Evolutionary conservation across 2,888 invertebrate genomes (phyloP), one percentile per base, ranked within the genome.

Genomic region (Heliconius erato): DNA sequence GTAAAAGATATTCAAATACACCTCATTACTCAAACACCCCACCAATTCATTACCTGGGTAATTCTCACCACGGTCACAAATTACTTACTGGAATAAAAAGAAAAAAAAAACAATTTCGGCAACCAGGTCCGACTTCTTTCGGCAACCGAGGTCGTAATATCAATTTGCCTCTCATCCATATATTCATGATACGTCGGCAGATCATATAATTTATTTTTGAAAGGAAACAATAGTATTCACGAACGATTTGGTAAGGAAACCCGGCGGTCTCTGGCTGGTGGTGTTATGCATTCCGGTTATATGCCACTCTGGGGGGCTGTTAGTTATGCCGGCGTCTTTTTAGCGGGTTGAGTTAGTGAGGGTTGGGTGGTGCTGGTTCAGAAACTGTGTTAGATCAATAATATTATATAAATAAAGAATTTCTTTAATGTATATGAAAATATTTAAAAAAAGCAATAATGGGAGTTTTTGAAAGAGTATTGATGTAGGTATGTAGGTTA

Each of bases 141-240:
- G 28, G 28, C 28, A 28, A 28, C 28, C 28, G 28, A 92, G 93
- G 91, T 94, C 93, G 91, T 94, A 94, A 94, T 96, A 95, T 96
- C 95, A 96, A 96, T 95, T 96, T 95, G 93, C 90, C 86, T 91
- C 93, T 95, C 96, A 96, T 96, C 91, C 93, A 95, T 94, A 88
- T 94, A 96, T 96, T 95, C 96, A 96, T 95, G 89, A 86, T 90
- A 88, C 91, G 90, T 91, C 89, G 91, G 90, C 90, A 91, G 93
- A 95, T 95, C 96, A 95, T 95, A 95, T 95, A 95, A 95, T 95
- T 95, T 95, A 96, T 95, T 95, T 95, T 93, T 94, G 92, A 92
- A 92, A 90, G 89, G 92, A 91, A 94, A 95, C 94, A 95, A 95
- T 94, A 90, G 91, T 92, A 94, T 95, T 94, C 93, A 91, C 94